These are phyloP conservation scores for Saccopteryx bilineata DNA, from an alignment of 2,113 vertebrate species.

Conservation along the genomic window DNA sequence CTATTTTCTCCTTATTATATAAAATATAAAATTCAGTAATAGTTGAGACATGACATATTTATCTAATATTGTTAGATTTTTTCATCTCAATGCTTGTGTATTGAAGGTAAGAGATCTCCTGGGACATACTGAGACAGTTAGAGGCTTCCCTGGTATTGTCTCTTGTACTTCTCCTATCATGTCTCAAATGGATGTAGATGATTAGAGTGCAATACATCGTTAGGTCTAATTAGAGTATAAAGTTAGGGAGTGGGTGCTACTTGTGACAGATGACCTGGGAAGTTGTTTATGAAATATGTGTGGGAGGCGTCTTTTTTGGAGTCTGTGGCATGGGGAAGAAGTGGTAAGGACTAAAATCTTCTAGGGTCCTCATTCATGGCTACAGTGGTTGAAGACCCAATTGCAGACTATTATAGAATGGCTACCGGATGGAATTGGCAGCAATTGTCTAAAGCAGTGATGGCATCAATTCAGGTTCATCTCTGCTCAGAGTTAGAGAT, in stretches of 20 bases:
- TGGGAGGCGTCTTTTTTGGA: not conserved
- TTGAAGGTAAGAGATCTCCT: not conserved
- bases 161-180: not conserved
- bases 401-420: not conserved
- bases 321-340: not conserved
- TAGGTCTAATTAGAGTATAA: not conserved
- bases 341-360: not conserved
- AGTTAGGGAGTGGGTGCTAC: not conserved
- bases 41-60: not conserved
- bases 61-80: not conserved
- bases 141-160: not conserved
- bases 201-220: not conserved
- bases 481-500: not conserved
- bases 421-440: not conserved
- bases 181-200: not conserved
- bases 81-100: not conserved
- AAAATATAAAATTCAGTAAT: not conserved
- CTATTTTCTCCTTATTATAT: not conserved
- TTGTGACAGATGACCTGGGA: not conserved
- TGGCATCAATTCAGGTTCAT: not conserved
- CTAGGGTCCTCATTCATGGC: not conserved
- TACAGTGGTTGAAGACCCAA: not conserved
- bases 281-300: not conserved
- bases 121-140: not conserved
- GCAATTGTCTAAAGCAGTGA: not conserved